A percentile compares a stretch with the other conserved stretches of the same genome.
These are phyloP conservation scores for Alethe diademata DNA, from an alignment of 2,113 vertebrate genomes.

Conservation along the genomic window DNA sequence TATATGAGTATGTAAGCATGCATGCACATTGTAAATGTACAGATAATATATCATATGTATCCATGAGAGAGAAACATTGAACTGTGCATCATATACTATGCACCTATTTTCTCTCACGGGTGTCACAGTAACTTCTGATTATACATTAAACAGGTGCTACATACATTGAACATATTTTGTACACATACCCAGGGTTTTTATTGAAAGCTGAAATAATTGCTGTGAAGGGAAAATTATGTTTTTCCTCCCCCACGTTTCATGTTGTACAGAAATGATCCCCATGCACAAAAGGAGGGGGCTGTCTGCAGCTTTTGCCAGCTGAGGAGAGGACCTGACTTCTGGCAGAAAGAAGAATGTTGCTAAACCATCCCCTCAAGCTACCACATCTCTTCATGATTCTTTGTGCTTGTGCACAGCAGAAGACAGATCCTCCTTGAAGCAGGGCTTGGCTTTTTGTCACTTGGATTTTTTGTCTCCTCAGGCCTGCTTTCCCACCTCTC, in stretches of 20 bases:
- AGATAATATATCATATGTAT: background rate
- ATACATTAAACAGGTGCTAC: background rate
- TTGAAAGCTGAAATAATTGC: background rate
- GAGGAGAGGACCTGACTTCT: background rate
- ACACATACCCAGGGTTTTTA: background rate
- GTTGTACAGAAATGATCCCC: background rate
- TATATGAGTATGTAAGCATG: background rate
- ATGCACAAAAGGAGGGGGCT: background rate
- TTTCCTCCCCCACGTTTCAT: rapidly evolving
- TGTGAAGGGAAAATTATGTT: background rate
- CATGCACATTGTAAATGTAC: background rate
- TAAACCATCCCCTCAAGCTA: background rate
- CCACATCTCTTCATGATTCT: background rate
- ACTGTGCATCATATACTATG: background rate
- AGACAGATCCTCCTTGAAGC: background rate
- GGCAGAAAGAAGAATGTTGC: background rate
- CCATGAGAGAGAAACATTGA: background rate
- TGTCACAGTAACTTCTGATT: background rate
- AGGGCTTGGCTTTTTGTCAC: background rate
- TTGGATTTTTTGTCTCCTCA: background rate
- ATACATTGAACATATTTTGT: background rate
- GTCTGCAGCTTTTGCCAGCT: background rate
- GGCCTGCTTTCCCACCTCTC: background rate
- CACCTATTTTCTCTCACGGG: background rate
- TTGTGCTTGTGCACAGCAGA: background rate